Percentiles rank a stretch among this genome's conserved stretches.
These are phyloP conservation scores for Chelonoidis abingdonii DNA, from an alignment of 2,113 vertebrate genomes.

Conservation along the genomic window DNA sequence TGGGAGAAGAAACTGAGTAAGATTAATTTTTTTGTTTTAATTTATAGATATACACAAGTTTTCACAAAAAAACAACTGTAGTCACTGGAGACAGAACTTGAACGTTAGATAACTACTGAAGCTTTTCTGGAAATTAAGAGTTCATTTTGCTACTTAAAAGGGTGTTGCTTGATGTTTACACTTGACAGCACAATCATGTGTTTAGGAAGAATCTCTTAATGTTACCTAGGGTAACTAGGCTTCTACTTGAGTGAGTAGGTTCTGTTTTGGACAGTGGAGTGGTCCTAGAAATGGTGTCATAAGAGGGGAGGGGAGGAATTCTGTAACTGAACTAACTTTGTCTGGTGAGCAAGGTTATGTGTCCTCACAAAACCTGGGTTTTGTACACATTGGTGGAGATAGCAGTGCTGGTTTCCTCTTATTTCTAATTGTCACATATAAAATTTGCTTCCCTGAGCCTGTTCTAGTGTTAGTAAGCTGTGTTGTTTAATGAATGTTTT, in stretches of 20 bases:
- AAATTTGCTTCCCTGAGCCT: background rate
- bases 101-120: background rate
- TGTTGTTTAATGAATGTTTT: background rate
- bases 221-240: background rate
- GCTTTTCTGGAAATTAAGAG: conserved; percentile 22
- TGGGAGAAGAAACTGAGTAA: background rate
- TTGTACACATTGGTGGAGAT: background rate
- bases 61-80: background rate
- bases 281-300: background rate
- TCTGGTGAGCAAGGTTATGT: background rate
- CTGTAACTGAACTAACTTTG: background rate
- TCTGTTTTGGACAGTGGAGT: background rate
- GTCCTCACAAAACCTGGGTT: background rate
- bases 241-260: background rate
- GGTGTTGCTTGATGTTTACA: background rate
- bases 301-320: background rate
- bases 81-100: background rate
- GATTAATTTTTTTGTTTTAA: background rate
- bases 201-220: background rate
- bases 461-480: background rate
- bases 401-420: background rate
- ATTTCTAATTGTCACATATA: background rate
- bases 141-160: background rate
- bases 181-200: conserved; percentile 19
- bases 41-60: background rate